Evolutionary conservation across 2,113 vertebrate species (phyloP).

Genomic region (Pluvialis apricaria): DNA sequence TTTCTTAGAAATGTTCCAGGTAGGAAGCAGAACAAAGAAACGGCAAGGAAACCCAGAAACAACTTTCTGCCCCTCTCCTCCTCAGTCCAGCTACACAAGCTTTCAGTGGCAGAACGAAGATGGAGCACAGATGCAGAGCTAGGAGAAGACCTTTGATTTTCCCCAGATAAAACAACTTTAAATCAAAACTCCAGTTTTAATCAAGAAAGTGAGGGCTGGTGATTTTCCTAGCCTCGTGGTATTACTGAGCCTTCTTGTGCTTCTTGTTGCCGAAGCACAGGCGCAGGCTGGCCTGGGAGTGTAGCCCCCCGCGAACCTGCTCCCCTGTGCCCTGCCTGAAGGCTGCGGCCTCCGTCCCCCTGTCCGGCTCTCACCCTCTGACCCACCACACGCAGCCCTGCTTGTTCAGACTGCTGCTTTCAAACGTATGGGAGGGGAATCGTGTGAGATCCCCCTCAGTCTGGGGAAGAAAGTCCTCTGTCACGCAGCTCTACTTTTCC

Average conservation of each 20-base stretch:
- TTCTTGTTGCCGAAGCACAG: accelerated
- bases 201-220: not conserved
- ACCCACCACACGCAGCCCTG: not conserved
- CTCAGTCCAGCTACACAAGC: not conserved
- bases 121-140: not conserved
- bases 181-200: not conserved
- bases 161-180: not conserved
- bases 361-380: accelerated
- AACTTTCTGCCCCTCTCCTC: not conserved
- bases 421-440: accelerated
- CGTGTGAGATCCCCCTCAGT: not conserved
- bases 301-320: not conserved
- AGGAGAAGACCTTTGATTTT: not conserved
- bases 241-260: not conserved
- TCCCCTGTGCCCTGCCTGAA: not conserved
- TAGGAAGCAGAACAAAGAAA: not conserved
- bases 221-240: not conserved
- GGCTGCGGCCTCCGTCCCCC: not conserved
- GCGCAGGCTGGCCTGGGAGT: accelerated
- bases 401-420: not conserved
- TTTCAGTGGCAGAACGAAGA: not conserved
- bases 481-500: not conserved
- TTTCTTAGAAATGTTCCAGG: not conserved
- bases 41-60: not conserved
- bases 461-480: not conserved